These are phyloP conservation scores for Drosophila merina DNA, from an alignment of 2,888 invertebrate genomes.

Conservation along the genomic window DNA sequence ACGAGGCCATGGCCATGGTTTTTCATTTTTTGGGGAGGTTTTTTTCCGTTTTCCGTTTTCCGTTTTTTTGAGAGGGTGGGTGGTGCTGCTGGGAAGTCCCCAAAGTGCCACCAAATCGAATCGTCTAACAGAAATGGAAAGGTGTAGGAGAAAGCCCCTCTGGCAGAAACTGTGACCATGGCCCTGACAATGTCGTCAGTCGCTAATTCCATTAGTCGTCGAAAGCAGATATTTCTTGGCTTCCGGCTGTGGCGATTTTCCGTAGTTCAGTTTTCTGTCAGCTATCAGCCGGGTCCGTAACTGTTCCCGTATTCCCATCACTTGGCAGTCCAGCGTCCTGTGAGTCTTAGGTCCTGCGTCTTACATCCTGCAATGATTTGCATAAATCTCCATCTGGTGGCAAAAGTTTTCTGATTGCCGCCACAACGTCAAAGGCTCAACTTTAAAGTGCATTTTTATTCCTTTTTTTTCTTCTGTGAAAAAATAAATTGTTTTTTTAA, in stretches of 20 bases:
- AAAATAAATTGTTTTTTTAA: constrained; percentile 1
- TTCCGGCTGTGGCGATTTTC: constrained; percentile 31
- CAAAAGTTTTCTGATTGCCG: constrained; percentile 13
- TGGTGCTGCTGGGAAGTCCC: constrained; percentile 24
- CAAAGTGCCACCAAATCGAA: constrained; percentile 38
- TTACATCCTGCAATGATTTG: constrained; percentile 15
- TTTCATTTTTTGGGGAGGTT: neutral
- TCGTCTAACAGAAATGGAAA: constrained; percentile 1
- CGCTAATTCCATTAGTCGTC: constrained; percentile 45
- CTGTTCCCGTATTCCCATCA: neutral
- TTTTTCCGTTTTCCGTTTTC: neutral
- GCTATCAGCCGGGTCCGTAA: constrained; percentile 25
- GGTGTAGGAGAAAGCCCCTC: constrained; percentile 4
- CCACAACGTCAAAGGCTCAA: constrained; percentile 4
- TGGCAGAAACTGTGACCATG: constrained; percentile 26
- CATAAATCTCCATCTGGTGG: constrained; percentile 6
- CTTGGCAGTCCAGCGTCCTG: neutral
- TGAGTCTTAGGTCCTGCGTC: neutral
- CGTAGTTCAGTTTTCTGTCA: constrained; percentile 34
- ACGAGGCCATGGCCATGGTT: constrained; percentile 40
- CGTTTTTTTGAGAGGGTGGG: neutral
- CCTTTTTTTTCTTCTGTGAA: neutral
- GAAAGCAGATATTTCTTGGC: constrained; percentile 29
- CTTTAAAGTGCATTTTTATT: constrained; percentile 21
- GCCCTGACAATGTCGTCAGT: constrained; percentile 46